Percentiles rank a stretch among this genome's conserved stretches.
phyloP scores from a whole-genome alignment of 2,888 invertebrate genomes.

The Chaetogeoica ovagalla region DNA sequence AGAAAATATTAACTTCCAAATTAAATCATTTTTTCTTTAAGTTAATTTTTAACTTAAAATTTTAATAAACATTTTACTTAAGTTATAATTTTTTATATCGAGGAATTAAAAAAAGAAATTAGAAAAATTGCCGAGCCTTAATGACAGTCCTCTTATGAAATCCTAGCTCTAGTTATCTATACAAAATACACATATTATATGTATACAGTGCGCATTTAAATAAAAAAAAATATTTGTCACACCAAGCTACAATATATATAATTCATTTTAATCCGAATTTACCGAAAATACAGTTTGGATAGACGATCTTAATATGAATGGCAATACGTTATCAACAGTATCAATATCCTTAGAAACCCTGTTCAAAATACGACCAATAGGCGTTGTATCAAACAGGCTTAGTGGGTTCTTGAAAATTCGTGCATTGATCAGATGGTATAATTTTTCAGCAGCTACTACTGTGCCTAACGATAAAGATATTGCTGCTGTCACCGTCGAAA shows the following conservation, averaged over 20 bases:
- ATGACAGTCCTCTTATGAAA: constrained; percentile 9
- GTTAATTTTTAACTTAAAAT: no score
- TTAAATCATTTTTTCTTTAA: no score
- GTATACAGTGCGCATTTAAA: not conserved
- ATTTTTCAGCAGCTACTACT: constrained; percentile 52
- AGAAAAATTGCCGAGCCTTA: no score
- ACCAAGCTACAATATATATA: constrained; percentile 2
- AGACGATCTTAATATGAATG: constrained; percentile 71
- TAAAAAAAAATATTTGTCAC: constrained; percentile 2
- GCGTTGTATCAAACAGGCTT: constrained; percentile 64
- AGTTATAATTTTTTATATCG: no score
- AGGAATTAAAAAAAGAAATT: no score
- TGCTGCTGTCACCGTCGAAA: constrained; percentile 42
- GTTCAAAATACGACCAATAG: constrained; percentile 61
- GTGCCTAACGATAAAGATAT: constrained; percentile 53
- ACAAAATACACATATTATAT: not conserved
- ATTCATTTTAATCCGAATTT: constrained; percentile 54
- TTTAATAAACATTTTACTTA: no score
- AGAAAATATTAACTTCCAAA: no score
- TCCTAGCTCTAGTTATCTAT: constrained; percentile 8
- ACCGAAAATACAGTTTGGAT: constrained; percentile 58
- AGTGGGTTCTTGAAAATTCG: constrained; percentile 64
- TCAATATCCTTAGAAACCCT: constrained; percentile 68
- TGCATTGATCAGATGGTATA: constrained; percentile 54
- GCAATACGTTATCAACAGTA: constrained; percentile 66